Conservation (phyloP, 2,888 invertebrate species). For the Heliconius hortense region DNA sequence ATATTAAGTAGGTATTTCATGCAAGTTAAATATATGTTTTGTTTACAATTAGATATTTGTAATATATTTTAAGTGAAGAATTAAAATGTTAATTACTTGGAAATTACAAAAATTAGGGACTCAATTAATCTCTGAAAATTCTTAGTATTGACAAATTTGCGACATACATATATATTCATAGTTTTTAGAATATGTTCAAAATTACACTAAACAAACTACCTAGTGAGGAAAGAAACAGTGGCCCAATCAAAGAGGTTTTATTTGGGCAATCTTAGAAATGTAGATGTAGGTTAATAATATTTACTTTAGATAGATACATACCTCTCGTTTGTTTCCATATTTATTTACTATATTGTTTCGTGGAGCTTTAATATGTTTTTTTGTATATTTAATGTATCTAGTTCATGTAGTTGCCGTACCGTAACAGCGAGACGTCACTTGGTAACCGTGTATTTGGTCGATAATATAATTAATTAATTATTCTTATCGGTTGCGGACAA, state of each 20-base stretch:
- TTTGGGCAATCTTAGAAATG: neutral
- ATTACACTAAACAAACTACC: neutral
- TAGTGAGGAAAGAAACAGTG: neutral
- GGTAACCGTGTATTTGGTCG: slow-evolving; percentile 27
- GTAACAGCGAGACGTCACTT: slow-evolving; percentile 18
- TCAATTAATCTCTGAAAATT: neutral
- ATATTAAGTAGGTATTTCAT: too few relatives aligned
- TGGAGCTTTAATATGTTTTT: neutral
- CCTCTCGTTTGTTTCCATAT: slow-evolving; percentile 26
- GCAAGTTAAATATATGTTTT: too few relatives aligned
- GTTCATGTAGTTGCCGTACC: neutral
- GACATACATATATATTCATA: neutral
- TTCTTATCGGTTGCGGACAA: slow-evolving; percentile 5
- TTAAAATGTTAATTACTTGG: too few relatives aligned
- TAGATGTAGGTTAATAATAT: neutral
- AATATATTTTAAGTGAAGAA: too few relatives aligned
- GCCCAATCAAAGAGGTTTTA: neutral
- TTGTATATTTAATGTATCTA: neutral
- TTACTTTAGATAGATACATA: slow-evolving; percentile 1
- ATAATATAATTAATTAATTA: slow-evolving; percentile 27
- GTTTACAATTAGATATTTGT: too few relatives aligned
- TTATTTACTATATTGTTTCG: neutral
- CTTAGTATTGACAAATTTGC: neutral
- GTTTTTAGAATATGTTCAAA: neutral
- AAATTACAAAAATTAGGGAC: too few relatives aligned